Evolutionary conservation across 2,113 vertebrate genomes (phyloP).

Genomic region (Centropristis striata): DNA sequence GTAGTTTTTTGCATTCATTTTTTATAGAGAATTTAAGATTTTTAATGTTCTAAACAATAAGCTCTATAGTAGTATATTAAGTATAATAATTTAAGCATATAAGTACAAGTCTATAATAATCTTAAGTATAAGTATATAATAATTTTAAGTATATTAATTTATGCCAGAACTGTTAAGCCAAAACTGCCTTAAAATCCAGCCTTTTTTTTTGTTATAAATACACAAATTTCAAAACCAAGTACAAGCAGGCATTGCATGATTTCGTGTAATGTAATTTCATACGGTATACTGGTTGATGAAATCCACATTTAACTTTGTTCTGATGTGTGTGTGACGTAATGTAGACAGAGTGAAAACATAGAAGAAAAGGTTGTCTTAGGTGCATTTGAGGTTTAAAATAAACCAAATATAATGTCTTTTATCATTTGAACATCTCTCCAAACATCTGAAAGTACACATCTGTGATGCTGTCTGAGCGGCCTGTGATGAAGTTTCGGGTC

Average conservation of each 20-base stretch:
- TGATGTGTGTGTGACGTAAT: not conserved
- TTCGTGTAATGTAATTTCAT: not conserved
- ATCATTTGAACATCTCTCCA: not conserved
- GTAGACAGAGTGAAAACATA: not conserved
- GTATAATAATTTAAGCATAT: too few relatives aligned
- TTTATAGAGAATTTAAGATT: too few relatives aligned
- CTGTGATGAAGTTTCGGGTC: constrained; percentile 25
- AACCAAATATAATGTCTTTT: not conserved
- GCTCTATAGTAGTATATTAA: too few relatives aligned
- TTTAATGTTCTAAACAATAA: too few relatives aligned
- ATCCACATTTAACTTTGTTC: not conserved
- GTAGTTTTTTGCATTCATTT: too few relatives aligned
- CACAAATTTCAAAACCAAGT: not conserved
- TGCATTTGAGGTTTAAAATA: constrained; percentile 2
- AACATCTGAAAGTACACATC: constrained; percentile 6
- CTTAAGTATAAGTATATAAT: too few relatives aligned
- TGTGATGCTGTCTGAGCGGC: constrained; percentile 13
- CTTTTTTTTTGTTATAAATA: too few relatives aligned
- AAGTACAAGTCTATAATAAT: too few relatives aligned
- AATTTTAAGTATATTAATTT: too few relatives aligned
- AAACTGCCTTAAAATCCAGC: not conserved
- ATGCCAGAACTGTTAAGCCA: too few relatives aligned
- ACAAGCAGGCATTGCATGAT: not conserved
- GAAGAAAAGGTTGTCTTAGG: not conserved
- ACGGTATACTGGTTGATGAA: not conserved